Evolutionary conservation across 2,113 vertebrate genomes (phyloP), one percentile per base, ranked within the genome.

Genomic region (Semnopithecus entellus): DNA sequence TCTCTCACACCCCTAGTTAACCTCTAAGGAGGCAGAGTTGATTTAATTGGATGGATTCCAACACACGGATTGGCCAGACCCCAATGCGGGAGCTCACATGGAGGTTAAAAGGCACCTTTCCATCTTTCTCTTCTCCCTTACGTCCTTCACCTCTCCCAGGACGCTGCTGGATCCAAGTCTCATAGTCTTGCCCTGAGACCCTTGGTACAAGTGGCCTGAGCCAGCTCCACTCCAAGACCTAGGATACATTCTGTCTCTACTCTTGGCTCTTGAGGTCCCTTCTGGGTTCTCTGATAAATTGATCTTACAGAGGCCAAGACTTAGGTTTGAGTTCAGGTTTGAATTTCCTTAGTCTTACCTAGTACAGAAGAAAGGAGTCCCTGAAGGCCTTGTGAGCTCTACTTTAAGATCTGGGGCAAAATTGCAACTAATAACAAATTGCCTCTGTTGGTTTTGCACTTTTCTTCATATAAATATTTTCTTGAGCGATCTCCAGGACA

Each of bases 71-170:
- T 72, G 73, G 81, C 45, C 85, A 6, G 17, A 59, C 30, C 75
- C 61, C 32, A 10, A 32, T 43, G 55, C 68, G 16, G 59, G 75
- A 55, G 57, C 23, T 22, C 61, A 40, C 68, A 14, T 6, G 48
- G 43, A 18, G 16, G 8, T 27, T 52, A 43, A 43, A 61, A 43
- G 3, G 9, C 3, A 7, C 0, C 0, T 30, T 12, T 0, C 55
- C 72, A 32, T 17, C 48, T 84, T 78, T 70, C 72, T 32, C 18
- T 30, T 70, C 45, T 35, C 20, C 52, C 59, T 16, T 18, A 30
- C 32, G 4, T 17, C 35, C 32, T 8, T n/a, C 9, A 3, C 18
- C 8, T 78, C n/a, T 55, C 30, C 13, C 4, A 45, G 40, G 68
- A 88, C 25, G 59, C 6, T 3, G 17, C 13, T 61, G 43, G 22